Percentiles rank a stretch among this genome's conserved stretches.
Evolutionary conservation across 2,113 vertebrate genomes (phyloP).

Genomic region (Lasiurus cinereus): DNA sequence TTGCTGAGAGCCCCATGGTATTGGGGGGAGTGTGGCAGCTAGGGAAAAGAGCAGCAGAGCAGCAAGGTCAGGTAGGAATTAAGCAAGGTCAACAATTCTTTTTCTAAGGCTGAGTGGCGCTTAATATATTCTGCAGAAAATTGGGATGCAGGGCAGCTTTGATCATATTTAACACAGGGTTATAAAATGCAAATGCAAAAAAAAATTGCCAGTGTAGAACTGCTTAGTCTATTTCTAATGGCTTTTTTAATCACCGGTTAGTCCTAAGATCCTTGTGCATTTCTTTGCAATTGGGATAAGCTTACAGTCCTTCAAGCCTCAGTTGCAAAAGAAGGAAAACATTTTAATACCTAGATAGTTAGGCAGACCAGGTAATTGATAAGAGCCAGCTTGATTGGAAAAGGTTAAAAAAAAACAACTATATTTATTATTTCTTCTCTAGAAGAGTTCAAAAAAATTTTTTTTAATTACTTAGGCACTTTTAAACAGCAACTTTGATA

Average conservation of each 20-base stretch:
- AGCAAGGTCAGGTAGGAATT: neutral
- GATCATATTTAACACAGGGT: slow-evolving; percentile 24
- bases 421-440: neutral
- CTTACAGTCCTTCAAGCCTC: slow-evolving; percentile 35
- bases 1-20: neutral
- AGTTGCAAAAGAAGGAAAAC: slow-evolving; percentile 35
- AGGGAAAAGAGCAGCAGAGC: neutral
- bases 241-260: slow-evolving; percentile 38
- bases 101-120: neutral
- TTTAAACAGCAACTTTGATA: neutral
- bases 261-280: slow-evolving; percentile 16
- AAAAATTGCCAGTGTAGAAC: slow-evolving; percentile 9
- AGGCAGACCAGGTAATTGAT: slow-evolving; percentile 19
- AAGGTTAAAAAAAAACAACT: slow-evolving; percentile 34
- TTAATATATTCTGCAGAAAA: slow-evolving; percentile 62
- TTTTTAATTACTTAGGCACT: neutral
- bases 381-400: slow-evolving; percentile 1
- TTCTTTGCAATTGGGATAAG: slow-evolving; percentile 67
- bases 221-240: slow-evolving; percentile 56
- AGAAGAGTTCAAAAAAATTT: neutral
- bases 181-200: slow-evolving; percentile 68
- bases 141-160: neutral
- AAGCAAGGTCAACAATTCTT: neutral
- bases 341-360: neutral
- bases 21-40: neutral